Evolutionary conservation across 1,140 invertebrate genomes (phyloP).

Genomic region (Dinothrombium tinctorium): DNA sequence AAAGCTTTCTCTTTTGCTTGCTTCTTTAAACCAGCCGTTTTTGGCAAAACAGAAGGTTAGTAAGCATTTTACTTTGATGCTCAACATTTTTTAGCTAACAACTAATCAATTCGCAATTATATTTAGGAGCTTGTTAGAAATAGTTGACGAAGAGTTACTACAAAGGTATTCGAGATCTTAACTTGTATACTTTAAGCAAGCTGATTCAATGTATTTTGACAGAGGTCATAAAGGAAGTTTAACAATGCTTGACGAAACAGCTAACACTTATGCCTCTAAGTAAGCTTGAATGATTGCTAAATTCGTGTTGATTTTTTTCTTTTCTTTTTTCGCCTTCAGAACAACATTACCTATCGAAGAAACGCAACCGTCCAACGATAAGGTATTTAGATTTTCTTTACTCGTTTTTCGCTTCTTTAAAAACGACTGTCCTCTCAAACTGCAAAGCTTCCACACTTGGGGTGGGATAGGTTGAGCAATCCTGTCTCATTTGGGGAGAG

Average conservation of each 20-base stretch:
- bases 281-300: slow-evolving; percentile 2
- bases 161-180: slow-evolving; percentile 21
- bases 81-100: not conserved
- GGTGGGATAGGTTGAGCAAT: slow-evolving; percentile 5
- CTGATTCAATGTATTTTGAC: not conserved
- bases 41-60: slow-evolving; percentile 3
- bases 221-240: slow-evolving; percentile 10
- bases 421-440: not conserved
- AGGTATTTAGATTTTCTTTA: too few species aligned
- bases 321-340: not conserved
- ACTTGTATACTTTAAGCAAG: too few species aligned
- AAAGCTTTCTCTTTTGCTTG: not conserved
- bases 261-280: slow-evolving; percentile 11
- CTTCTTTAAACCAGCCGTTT: not conserved
- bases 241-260: slow-evolving; percentile 8
- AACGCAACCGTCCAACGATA: not conserved
- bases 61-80: not conserved
- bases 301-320: not conserved
- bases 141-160: slow-evolving; percentile 23
- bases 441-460: slow-evolving; percentile 3
- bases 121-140: slow-evolving; percentile 19
- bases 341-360: not conserved
- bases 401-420: too few species aligned
- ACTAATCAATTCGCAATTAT: not conserved
- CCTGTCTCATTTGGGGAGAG: slow-evolving; percentile 8